These are phyloP conservation scores for Sminthurinus aureus DNA, from an alignment of 2,888 invertebrate genomes.

Conservation along the genomic window DNA sequence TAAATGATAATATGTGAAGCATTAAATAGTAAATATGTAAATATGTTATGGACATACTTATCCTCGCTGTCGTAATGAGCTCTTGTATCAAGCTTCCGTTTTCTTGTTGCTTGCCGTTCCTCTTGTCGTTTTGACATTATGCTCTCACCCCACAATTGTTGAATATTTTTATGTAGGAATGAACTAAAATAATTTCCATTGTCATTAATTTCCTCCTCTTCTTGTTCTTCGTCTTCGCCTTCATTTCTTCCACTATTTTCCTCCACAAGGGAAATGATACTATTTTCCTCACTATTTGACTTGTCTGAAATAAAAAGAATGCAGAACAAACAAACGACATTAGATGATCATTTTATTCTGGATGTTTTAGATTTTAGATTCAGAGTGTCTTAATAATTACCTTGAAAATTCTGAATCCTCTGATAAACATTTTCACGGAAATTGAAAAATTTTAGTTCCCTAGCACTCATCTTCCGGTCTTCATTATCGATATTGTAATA, in stretches of 20 bases:
- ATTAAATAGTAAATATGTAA: background rate
- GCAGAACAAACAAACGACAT: background rate
- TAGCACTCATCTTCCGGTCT: no score
- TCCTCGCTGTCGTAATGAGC: background rate
- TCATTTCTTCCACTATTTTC: background rate
- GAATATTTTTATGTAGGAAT: background rate
- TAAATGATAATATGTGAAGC: background rate
- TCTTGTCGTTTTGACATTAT: background rate
- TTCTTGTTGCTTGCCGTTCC: background rate
- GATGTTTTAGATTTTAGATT: background rate
- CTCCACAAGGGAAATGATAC: background rate
- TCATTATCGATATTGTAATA: no score
- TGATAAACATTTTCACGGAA: no score
- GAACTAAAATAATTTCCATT: background rate
- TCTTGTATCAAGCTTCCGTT: background rate
- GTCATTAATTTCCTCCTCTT: background rate
- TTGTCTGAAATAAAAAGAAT: background rate
- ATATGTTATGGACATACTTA: background rate
- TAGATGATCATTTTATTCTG: no score
- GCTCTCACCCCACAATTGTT: background rate
- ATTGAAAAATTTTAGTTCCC: no score
- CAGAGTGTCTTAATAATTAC: no score
- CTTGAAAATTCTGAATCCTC: no score
- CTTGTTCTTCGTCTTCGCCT: background rate
- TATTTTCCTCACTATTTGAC: background rate